Evolutionary conservation across 2,797 vertebrate genomes (phyloP).

Genomic region (Loriculus beryllinus): DNA sequence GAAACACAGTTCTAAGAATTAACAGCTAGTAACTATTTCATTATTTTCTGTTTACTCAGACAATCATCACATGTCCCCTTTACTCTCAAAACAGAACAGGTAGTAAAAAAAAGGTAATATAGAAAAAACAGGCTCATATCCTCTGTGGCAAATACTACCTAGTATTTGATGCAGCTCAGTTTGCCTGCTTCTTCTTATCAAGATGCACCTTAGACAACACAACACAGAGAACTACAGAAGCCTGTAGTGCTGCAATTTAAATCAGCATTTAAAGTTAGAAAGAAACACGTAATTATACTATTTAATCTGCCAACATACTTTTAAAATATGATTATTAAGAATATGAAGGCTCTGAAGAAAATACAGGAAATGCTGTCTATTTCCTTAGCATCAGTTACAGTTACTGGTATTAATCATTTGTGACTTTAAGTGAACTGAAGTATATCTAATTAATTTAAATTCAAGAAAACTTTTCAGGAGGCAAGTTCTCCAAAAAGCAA

Average conservation of each 20-base stretch:
- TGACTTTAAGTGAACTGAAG: not conserved
- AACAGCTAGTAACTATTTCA: not conserved
- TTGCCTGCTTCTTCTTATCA: not conserved
- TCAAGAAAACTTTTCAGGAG: not conserved
- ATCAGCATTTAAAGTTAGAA: not conserved
- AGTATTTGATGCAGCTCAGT: not conserved
- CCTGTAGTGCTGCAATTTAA: not conserved
- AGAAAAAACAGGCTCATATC: not conserved
- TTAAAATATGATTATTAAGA: not conserved
- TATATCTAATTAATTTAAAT: not conserved
- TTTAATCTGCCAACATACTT: not conserved
- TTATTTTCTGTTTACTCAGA: not conserved
- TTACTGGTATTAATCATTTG: conserved; percentile 34
- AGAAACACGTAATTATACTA: not conserved
- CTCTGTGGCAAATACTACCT: not conserved
- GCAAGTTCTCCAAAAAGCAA: not conserved
- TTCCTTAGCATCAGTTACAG: conserved; percentile 15
- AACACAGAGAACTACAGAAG: not conserved
- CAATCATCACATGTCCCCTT: not conserved
- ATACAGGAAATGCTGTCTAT: not conserved
- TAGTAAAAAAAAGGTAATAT: not conserved
- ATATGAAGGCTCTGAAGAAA: not conserved
- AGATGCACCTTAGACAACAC: not conserved
- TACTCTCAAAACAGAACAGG: not conserved
- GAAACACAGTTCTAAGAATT: not conserved